Evolutionary conservation across 2,113 vertebrate genomes (phyloP).

Genomic region (Sclerurus mexicanus): DNA sequence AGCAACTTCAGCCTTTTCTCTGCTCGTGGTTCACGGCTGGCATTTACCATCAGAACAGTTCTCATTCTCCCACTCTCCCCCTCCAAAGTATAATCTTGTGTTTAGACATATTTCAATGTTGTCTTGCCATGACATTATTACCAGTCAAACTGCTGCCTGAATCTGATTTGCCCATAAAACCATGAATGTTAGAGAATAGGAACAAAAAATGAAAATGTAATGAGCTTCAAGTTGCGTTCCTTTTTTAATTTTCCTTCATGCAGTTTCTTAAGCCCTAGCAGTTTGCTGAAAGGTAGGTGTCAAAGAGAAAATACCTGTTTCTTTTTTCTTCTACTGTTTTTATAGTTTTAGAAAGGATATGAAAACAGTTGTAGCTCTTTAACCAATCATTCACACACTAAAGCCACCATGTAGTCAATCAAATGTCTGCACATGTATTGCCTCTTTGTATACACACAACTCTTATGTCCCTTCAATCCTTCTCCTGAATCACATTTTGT

Average conservation of each 20-base stretch:
- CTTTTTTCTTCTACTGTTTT: not conserved
- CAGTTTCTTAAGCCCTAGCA: not conserved
- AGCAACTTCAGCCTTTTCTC: not conserved
- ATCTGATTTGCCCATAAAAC: not conserved
- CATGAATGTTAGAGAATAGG: not conserved
- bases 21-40: not conserved
- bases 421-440: not conserved
- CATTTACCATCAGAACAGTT: not conserved
- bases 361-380: not conserved
- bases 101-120: not conserved
- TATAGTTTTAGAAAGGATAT: not conserved
- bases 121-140: not conserved
- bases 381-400: not conserved
- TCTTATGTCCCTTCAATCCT: not conserved
- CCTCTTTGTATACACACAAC: not conserved
- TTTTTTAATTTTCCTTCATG: not conserved
- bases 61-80: not conserved
- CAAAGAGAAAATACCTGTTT: not conserved
- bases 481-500: not conserved
- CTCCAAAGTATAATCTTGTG: not conserved
- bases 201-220: not conserved
- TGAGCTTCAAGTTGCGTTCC: not conserved
- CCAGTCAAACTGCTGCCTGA: not conserved
- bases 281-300: not conserved
- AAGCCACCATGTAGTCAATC: not conserved